These are phyloP conservation scores for Notarius quadriscutis DNA, from an alignment of 2,113 vertebrate species.

Conservation along the genomic window DNA sequence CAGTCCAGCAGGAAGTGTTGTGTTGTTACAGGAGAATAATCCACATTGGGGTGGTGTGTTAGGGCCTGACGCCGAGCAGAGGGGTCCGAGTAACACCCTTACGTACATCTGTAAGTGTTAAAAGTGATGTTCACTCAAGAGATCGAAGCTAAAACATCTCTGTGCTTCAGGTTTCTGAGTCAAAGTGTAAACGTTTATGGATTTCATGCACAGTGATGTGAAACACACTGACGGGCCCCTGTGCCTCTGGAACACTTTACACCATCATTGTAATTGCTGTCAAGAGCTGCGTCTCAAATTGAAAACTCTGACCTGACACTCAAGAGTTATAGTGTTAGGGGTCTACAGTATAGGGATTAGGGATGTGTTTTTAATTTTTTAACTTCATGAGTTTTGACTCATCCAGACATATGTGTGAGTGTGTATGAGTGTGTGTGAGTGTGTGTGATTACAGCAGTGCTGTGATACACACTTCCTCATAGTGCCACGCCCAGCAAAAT, in stretches of 20 bases:
- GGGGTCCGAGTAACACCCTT: no score
- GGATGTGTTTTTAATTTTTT: neutral
- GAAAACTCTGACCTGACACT: no score
- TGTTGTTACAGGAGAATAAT: neutral
- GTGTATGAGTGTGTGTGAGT: neutral
- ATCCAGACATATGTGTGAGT: neutral
- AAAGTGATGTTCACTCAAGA: no score
- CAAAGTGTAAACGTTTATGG: no score
- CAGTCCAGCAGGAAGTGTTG: no score
- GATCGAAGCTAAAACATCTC: no score
- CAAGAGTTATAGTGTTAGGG: neutral
- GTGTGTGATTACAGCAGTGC: neutral
- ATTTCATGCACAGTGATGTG: no score
- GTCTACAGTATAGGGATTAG: neutral
- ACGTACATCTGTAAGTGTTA: no score
- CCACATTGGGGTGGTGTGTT: neutral
- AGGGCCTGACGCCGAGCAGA: neutral
- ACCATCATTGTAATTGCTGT: no score
- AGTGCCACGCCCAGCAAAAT: conserved; percentile 9
- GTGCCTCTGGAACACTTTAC: no score
- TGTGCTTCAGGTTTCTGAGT: no score
- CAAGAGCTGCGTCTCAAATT: neutral
- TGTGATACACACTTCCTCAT: conserved; percentile 25
- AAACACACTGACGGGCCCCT: no score
- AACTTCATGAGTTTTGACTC: neutral